Percentiles rank a stretch among this genome's conserved stretches.
These are phyloP conservation scores for Drosophila carrolli DNA, from an alignment of 1,140 invertebrate genomes.

Conservation along the genomic window DNA sequence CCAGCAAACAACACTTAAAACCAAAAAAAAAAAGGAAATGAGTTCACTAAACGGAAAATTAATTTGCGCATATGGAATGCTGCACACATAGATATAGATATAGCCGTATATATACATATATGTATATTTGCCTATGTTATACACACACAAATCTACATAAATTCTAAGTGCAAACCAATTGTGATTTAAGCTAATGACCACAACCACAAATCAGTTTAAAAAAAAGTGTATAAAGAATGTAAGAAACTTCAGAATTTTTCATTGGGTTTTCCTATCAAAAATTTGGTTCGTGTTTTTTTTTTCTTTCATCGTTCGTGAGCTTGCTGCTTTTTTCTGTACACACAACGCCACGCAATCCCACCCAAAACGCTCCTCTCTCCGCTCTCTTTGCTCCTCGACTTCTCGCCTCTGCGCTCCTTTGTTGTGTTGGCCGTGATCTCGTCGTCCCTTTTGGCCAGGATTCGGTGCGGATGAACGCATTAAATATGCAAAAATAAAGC, in stretches of 20 bases:
- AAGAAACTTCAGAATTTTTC: slow-evolving; percentile 36
- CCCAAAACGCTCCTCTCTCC: slow-evolving; percentile 41
- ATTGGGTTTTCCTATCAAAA: slow-evolving; percentile 3
- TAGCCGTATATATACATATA: slow-evolving; percentile 28
- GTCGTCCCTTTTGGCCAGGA: slow-evolving; percentile 20
- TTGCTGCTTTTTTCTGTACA: slow-evolving; percentile 71
- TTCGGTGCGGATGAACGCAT: slow-evolving; percentile 39
- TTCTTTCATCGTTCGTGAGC: slow-evolving; percentile 30
- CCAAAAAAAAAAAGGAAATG: slow-evolving; percentile 22
- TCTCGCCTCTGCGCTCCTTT: slow-evolving; percentile 38
- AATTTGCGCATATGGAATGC: slow-evolving; percentile 75
- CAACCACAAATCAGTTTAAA: slow-evolving; percentile 27
- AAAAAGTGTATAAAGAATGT: slow-evolving; percentile 37
- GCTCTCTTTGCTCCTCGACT: slow-evolving; percentile 24
- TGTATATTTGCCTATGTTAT: slow-evolving; percentile 54
- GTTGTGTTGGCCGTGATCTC: slow-evolving; percentile 66
- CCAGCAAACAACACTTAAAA: slow-evolving; percentile 32
- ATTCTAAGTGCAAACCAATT: slow-evolving; percentile 67
- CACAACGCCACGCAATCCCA: slow-evolving; percentile 65
- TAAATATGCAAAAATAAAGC: slow-evolving; percentile 48
- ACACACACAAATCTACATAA: slow-evolving; percentile 62
- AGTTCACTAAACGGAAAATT: slow-evolving; percentile 25
- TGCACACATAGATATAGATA: slow-evolving; percentile 44
- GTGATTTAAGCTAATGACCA: slow-evolving; percentile 71
- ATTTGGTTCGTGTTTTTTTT: slow-evolving; percentile 40